These are phyloP conservation scores for Drosophila macrospina DNA, from an alignment of 2,888 invertebrate genomes.

Conservation along the genomic window DNA sequence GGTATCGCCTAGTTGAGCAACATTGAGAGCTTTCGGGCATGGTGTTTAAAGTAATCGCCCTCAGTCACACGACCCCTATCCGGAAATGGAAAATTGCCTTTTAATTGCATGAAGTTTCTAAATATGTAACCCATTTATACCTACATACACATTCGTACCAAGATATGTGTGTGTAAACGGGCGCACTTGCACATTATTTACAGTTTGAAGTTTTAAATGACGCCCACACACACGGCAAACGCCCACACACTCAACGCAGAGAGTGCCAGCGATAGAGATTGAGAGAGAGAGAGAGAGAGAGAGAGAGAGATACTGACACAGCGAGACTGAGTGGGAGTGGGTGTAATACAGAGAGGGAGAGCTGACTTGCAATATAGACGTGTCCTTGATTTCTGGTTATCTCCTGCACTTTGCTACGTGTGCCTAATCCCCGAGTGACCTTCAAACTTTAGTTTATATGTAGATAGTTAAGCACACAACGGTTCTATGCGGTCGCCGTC, in stretches of 20 bases:
- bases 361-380: slow-evolving; percentile 41
- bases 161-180: neutral
- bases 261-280: neutral
- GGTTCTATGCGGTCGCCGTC: slow-evolving; percentile 52
- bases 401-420: slow-evolving; percentile 49
- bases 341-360: slow-evolving; percentile 1
- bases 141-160: slow-evolving; percentile 4
- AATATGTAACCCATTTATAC: slow-evolving; percentile 21
- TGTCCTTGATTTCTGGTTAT: slow-evolving; percentile 55
- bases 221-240: slow-evolving; percentile 14
- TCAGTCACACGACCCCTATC: slow-evolving; percentile 49
- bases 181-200: slow-evolving; percentile 57
- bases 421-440: slow-evolving; percentile 58
- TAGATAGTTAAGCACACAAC: slow-evolving; percentile 22
- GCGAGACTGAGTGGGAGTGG: neutral
- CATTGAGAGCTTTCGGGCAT: neutral
- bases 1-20: slow-evolving; percentile 16
- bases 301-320: neutral
- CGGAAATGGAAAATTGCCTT: slow-evolving; percentile 66
- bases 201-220: slow-evolving; percentile 58
- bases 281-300: neutral
- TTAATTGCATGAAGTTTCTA: slow-evolving; percentile 68
- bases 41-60: slow-evolving; percentile 53
- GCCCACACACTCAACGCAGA: slow-evolving; percentile 7
- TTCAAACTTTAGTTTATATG: slow-evolving; percentile 48